Percentiles rank a stretch among this genome's conserved stretches.
phyloP scores from a whole-genome alignment of 2,888 invertebrate species.

The Heliconius ethilla region DNA sequence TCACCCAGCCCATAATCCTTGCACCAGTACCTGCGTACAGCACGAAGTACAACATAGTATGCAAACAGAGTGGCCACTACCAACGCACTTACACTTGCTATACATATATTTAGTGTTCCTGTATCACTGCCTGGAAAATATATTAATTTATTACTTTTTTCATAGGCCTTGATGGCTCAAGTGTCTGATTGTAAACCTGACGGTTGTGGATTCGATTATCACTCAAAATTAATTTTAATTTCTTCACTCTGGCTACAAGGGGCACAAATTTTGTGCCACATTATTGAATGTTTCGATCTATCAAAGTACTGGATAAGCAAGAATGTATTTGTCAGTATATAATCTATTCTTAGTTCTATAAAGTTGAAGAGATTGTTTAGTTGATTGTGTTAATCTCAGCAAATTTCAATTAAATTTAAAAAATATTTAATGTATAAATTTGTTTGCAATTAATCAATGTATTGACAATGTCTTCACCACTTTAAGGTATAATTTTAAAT shows the following conservation, averaged over 20 bases:
- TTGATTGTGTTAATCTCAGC: background rate
- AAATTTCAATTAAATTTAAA: background rate
- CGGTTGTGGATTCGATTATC: no score
- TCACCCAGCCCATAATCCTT: constrained; percentile 62
- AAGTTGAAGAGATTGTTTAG: background rate
- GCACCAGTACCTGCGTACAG: constrained; percentile 68
- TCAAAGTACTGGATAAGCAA: background rate
- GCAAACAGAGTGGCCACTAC: constrained; percentile 70
- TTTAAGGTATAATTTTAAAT: background rate
- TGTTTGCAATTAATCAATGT: background rate
- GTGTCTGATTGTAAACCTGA: no score
- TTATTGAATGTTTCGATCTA: no score
- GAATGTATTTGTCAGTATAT: background rate
- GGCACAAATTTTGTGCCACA: no score
- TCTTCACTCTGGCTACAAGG: no score
- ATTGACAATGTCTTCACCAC: background rate
- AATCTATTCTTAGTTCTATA: background rate
- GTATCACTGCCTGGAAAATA: constrained; percentile 57
- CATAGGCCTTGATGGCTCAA: no score
- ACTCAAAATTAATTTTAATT: no score
- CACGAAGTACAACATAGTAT: constrained; percentile 66
- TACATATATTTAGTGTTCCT: constrained; percentile 65
- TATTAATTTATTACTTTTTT: background rate
- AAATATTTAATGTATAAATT: background rate
- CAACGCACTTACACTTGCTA: constrained; percentile 70